Evolutionary conservation across 1,140 invertebrate species (phyloP).

Genomic region (Calliphora vicina): DNA sequence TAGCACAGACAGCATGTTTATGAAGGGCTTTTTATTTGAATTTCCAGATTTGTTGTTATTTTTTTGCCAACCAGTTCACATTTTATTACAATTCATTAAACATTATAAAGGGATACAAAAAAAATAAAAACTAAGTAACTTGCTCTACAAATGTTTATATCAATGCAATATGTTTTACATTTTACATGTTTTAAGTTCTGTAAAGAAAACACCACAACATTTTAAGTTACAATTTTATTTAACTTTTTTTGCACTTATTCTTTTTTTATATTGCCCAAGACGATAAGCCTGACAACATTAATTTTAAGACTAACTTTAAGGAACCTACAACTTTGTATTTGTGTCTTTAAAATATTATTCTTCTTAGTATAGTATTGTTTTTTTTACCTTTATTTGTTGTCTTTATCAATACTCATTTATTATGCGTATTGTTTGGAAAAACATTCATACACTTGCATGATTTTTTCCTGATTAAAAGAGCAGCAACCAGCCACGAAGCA

Average conservation of each 20-base stretch:
- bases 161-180: constrained; percentile 16
- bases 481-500: too few relatives aligned
- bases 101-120: not conserved
- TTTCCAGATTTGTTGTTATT: not conserved
- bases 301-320: not conserved
- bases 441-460: not conserved
- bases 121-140: not conserved
- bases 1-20: not conserved
- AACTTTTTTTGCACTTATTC: not conserved
- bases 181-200: not conserved
- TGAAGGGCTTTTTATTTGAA: not conserved
- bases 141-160: constrained; percentile 29
- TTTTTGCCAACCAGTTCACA: not conserved
- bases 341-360: not conserved
- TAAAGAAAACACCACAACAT: not conserved
- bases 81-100: constrained; percentile 14
- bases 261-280: not conserved
- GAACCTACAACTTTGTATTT: not conserved
- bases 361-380: not conserved
- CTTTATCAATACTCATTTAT: constrained; percentile 35
- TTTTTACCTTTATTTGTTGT: not conserved
- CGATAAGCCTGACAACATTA: constrained; percentile 26
- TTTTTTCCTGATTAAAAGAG: not conserved
- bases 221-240: not conserved
- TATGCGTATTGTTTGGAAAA: constrained; percentile 17